Evolutionary conservation across 2,888 invertebrate species (phyloP), one percentile per base, ranked within the genome.

Genomic region (Sarcophaga variegata): DNA sequence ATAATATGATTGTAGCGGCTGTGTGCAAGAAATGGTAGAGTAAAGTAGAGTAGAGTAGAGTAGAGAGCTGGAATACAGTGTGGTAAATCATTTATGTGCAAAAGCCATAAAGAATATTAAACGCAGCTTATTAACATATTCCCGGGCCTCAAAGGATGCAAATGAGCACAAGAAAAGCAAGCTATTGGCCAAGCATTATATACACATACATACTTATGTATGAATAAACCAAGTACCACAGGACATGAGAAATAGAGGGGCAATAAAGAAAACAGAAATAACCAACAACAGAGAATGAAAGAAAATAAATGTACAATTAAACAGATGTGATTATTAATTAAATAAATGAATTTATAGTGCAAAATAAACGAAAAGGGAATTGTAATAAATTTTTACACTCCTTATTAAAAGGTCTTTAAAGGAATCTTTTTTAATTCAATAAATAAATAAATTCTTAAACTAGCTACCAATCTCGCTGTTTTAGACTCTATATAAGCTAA

Each of bases 101-200:
- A 76, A 82, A 76, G 37, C 81, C 81, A 76, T 70, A 76, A 76
- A 45, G 64, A 70, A 76, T 81, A 76, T 69, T 49, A 54, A 70
- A 81, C 69, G 54, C 8, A 72, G 45, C 60, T 78, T 78, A 60
- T 66, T 76, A 47, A 47, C 27, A 20, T 25, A 54, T 60, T 69
- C 59, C 22, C 12, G 8, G 49, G n/a, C 8, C 22, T 54, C 20
- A 75, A 64, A 82, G 60, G 59, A 54, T 14, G 54, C 17, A 14
- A 54, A 54, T 54, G 54, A 17, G 17, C 54, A 45, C 66, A 67
- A 67, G n/a, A 10, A n/a, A 47, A 54, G 54, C 54, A 37, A 37
- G 37, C 14, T 4, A 54, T 14, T 49, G 49, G 14, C 11, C 49
- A 49, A 14, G 49, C 49, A 49, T 49, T 49, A 49, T 2, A 49